These are phyloP conservation scores for Amphiprion ocellaris DNA, from an alignment of 2,113 vertebrate genomes.

Conservation along the genomic window DNA sequence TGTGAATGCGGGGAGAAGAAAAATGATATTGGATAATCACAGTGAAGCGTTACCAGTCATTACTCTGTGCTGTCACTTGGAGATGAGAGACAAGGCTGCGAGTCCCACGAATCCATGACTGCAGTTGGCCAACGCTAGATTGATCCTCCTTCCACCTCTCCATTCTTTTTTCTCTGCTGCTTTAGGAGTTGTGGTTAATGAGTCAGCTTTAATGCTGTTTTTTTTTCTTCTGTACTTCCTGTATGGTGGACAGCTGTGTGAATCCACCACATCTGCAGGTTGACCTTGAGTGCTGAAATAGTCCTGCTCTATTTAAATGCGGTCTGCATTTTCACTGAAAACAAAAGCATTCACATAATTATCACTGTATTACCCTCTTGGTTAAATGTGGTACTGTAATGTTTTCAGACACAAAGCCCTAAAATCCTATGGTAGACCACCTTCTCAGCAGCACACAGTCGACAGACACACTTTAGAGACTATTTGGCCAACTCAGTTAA, in stretches of 20 bases:
- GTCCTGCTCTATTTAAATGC: constrained; percentile 7
- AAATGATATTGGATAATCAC: constrained; percentile 76
- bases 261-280: constrained; percentile 40
- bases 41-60: constrained; percentile 76
- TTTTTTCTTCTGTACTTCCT: constrained; percentile 18
- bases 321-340: constrained; percentile 1
- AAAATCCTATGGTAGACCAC: too few species aligned
- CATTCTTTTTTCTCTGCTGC: constrained; percentile 29
- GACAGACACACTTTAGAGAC: too few species aligned
- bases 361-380: neutral
- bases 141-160: constrained; percentile 47
- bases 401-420: too few species aligned
- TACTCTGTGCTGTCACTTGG: constrained; percentile 71
- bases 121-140: constrained; percentile 47
- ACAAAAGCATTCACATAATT: neutral
- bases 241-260: constrained; percentile 35
- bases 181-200: constrained; percentile 37
- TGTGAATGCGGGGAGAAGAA: constrained; percentile 68
- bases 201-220: constrained; percentile 17
- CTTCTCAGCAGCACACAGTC: too few species aligned
- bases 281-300: constrained; percentile 53
- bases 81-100: constrained; percentile 69
- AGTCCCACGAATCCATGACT: constrained; percentile 41
- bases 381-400: neutral
- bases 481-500: too few species aligned